Percentiles rank a stretch among this genome's conserved stretches.
Evolutionary conservation across 2,888 invertebrate species (phyloP).

Genomic region (Athalia circularis): DNA sequence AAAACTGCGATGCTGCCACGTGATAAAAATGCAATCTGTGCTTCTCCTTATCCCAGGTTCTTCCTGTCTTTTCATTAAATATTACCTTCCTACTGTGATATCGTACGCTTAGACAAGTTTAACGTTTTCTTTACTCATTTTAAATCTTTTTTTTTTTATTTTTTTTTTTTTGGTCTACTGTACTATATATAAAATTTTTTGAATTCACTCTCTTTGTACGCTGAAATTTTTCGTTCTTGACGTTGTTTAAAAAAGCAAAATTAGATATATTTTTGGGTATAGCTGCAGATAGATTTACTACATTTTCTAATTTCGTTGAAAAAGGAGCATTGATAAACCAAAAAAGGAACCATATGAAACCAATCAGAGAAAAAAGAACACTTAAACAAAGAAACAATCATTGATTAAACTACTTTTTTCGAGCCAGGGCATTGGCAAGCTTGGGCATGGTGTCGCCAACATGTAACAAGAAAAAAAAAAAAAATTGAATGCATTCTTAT

Average conservation of each 20-base stretch:
- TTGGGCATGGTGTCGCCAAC: constrained; percentile 74
- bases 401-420: constrained; percentile 57
- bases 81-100: constrained; percentile 8
- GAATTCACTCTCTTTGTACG: too few species aligned
- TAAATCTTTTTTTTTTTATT: constrained; percentile 42
- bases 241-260: constrained; percentile 16
- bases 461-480: constrained; percentile 54
- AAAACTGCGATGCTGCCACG: constrained; percentile 33
- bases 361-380: constrained; percentile 44
- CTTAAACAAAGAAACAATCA: constrained; percentile 49
- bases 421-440: constrained; percentile 95
- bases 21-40: constrained; percentile 38
- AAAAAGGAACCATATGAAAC: too few species aligned
- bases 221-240: constrained; percentile 26
- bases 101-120: constrained; percentile 20
- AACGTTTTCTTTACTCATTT: constrained; percentile 33
- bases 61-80: constrained; percentile 19
- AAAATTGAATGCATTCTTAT: constrained; percentile 28
- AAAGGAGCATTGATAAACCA: constrained; percentile 64
- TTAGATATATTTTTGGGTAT: constrained; percentile 66
- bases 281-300: constrained; percentile 68
- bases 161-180: constrained; percentile 19
- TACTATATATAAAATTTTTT: too few species aligned
- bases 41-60: constrained; percentile 27
- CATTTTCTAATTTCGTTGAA: constrained; percentile 65